Evolutionary conservation across 2,888 invertebrate genomes (phyloP), one percentile per base, ranked within the genome.

Genomic region (Neoascia interrupta): DNA sequence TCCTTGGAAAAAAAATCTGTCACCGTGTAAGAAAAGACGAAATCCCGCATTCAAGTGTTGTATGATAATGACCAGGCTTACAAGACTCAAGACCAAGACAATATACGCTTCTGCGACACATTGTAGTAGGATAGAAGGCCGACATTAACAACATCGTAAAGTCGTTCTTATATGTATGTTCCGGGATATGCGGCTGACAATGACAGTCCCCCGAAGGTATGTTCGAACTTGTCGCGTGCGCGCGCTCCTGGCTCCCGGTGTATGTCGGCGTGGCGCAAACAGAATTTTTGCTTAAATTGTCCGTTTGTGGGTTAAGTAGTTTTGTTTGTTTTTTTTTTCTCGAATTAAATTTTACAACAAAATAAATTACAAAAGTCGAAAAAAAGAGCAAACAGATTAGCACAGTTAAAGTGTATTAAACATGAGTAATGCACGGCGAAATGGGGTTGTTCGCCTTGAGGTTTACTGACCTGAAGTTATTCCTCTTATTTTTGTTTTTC

Each of bases 401-500:
- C 45, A 61, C 60, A 74, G 60, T 74, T 53, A 74, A 74, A 74
- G 28, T 41, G 26, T 39, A 34, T 31, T 34, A 36, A 60, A n/a
- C n/a, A n/a, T n/a, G n/a, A n/a, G n/a, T n/a, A n/a, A 53, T 53
- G 16, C 6, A 21, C 43, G 11, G 19, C 31, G 43, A 54, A 61
- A 75, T 56, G 61, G 49, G 68, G 47, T 75, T 75, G 54, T 69
- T 75, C 15, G 56, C 61, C 56, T 75, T 63, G 56, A 56, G 41
- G 69, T 69, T 69, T 63, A 75, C 26, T 69, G 75, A 75, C 49
- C 75, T 43, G 23, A 37, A 45, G 41, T 74, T n/a, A n/a, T n/a
- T n/a, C n/a, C n/a, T n/a, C n/a, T n/a, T n/a, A n/a, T n/a, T n/a
- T 19, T 21, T 39, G 18, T 15, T 56, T 37, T 47, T 34, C 8